These are phyloP conservation scores for Pseudococcus jackbeardsleyi DNA, from an alignment of 2,888 invertebrate species.

Conservation along the genomic window DNA sequence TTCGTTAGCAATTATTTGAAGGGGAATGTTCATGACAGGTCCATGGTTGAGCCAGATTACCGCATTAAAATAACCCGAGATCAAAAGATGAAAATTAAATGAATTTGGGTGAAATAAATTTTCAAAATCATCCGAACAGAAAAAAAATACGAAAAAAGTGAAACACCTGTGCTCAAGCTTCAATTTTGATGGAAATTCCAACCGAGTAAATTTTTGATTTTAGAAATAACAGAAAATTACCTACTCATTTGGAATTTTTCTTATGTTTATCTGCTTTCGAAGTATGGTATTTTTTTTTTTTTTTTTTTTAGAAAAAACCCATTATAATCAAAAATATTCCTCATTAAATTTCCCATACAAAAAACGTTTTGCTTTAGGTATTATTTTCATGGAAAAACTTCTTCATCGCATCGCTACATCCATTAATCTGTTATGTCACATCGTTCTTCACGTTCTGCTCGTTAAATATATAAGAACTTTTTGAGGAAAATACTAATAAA, in stretches of 20 bases:
- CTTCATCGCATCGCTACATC: not conserved
- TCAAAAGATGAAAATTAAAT: no score
- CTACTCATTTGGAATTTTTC: not conserved
- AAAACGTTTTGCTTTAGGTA: not conserved
- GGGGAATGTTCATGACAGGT: no score
- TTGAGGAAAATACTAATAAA: not conserved
- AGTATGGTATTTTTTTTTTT: no score
- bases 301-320: not conserved
- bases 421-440: slow-evolving; percentile 6
- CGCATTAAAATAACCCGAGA: no score
- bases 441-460: not conserved
- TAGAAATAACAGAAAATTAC: no score
- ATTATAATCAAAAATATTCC: not conserved
- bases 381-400: not conserved
- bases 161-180: no score
- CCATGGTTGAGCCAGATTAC: no score
- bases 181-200: no score
- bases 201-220: no score
- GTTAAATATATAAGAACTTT: slow-evolving; percentile 1
- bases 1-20: not conserved
- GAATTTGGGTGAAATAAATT: no score
- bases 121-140: no score
- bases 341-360: not conserved
- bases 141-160: no score
- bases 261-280: not conserved